These are phyloP conservation scores for Grammomys dolichurus DNA, from an alignment of 2,113 vertebrate genomes.

Conservation along the genomic window DNA sequence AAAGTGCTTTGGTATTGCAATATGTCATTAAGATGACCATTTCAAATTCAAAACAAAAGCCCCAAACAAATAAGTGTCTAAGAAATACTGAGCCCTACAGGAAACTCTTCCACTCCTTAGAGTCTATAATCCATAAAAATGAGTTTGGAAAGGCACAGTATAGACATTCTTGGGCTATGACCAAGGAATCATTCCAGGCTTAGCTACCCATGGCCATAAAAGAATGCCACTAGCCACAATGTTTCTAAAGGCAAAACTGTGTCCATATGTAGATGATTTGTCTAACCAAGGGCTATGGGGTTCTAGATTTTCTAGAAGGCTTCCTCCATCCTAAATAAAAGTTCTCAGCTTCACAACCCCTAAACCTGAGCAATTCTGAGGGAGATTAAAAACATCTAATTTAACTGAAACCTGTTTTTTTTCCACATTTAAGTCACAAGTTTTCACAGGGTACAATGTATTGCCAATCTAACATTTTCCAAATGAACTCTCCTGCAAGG, in stretches of 20 bases:
- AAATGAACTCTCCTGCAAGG: constrained; percentile 58
- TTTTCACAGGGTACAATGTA: constrained; percentile 76
- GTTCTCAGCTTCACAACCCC: constrained; percentile 11
- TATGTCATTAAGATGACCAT: constrained; percentile 18
- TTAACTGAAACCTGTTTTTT: constrained; percentile 78
- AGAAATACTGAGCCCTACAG: constrained; percentile 23
- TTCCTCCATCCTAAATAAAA: constrained; percentile 48
- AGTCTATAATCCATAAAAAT: constrained; percentile 48
- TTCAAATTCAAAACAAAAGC: constrained; percentile 34
- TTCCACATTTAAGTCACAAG: constrained; percentile 77
- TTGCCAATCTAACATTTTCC: constrained; percentile 76
- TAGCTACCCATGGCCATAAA: constrained; percentile 7
- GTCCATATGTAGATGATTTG: neutral
- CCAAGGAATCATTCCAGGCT: constrained; percentile 49
- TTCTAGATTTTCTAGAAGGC: constrained; percentile 63
- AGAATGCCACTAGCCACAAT: neutral
- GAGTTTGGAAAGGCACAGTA: constrained; percentile 29
- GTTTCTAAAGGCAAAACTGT: constrained; percentile 5
- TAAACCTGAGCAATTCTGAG: constrained; percentile 20
- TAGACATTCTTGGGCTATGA: constrained; percentile 12
- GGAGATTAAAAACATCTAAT: constrained; percentile 70
- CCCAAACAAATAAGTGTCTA: neutral
- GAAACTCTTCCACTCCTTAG: constrained; percentile 21
- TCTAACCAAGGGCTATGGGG: neutral
- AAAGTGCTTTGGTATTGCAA: neutral